These are phyloP conservation scores for Datnioides undecimradiatus DNA, from an alignment of 2,113 vertebrate genomes.

Conservation along the genomic window DNA sequence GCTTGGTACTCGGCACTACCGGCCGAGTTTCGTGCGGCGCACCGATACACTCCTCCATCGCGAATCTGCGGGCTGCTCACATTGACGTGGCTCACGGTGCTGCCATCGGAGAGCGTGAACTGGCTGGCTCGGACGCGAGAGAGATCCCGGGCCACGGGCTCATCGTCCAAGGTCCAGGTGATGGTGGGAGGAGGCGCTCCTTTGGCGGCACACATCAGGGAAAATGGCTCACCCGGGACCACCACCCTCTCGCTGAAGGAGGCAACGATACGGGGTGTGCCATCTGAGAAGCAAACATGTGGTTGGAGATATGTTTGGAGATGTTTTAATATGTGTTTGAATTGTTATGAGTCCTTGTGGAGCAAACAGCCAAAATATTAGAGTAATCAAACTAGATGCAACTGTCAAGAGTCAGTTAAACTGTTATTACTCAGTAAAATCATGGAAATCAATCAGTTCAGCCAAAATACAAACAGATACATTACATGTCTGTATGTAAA, in stretches of 20 bases:
- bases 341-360: too few species aligned
- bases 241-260: conserved; percentile 99
- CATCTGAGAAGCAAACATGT: conserved; percentile 83
- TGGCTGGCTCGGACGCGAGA: conserved; percentile 92
- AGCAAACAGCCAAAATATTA: too few species aligned
- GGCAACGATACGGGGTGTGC: conserved; percentile 95
- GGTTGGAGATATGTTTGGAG: neutral
- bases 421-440: too few species aligned
- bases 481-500: too few species aligned
- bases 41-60: conserved; percentile 98
- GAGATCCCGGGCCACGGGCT: conserved; percentile 91
- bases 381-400: too few species aligned
- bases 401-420: too few species aligned
- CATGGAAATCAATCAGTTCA: too few species aligned
- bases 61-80: conserved; percentile 95
- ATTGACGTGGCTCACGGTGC: conserved; percentile 96
- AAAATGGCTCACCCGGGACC: conserved; percentile 96
- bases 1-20: conserved; percentile 99
- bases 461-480: too few species aligned
- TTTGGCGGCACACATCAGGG: conserved; percentile 96
- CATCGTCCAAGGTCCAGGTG: conserved; percentile 97
- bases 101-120: conserved; percentile 96
- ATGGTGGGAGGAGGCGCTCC: conserved; percentile 96
- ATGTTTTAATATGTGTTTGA: too few species aligned
- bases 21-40: conserved; percentile 98